A percentile compares a stretch with the other conserved stretches of the same genome.
Conservation (phyloP, 2,888 invertebrate species). For the Tiphia femorata region DNA sequence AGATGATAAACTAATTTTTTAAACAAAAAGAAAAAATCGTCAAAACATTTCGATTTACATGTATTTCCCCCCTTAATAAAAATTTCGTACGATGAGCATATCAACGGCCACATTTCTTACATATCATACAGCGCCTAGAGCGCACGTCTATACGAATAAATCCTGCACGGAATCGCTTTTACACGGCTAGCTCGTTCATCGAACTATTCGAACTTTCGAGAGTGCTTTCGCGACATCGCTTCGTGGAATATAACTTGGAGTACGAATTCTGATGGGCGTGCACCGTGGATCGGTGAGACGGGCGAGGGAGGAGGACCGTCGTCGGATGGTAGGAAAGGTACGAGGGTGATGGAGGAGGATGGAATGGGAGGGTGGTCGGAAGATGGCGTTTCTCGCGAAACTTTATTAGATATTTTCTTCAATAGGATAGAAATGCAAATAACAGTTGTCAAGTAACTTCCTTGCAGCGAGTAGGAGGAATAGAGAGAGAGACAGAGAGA, state of each 20-base stretch:
- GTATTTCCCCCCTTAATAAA: no score
- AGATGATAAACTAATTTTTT: no score
- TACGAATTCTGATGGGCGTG: conserved; percentile 32
- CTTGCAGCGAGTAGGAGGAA: conserved; percentile 39
- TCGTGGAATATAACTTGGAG: conserved; percentile 29
- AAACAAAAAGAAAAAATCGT: no score
- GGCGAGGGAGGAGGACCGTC: background rate
- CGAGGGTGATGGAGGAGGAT: background rate
- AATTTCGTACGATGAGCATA: no score
- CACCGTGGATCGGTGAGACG: background rate
- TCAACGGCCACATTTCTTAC: no score
- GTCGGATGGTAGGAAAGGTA: background rate
- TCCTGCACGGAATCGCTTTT: background rate
- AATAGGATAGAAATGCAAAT: conserved; percentile 64
- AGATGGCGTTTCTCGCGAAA: conserved; percentile 46
- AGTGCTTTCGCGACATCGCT: conserved; percentile 24
- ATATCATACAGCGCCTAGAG: no score
- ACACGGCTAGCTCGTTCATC: conserved; percentile 26
- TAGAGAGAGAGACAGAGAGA: conserved; percentile 15
- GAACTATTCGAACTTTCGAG: conserved; percentile 33
- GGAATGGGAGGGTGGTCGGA: conserved; percentile 8
- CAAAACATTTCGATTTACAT: no score
- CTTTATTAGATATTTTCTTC: conserved; percentile 64
- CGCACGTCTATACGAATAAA: no score
- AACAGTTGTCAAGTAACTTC: conserved; percentile 61